Evolutionary conservation across 2,888 invertebrate genomes (phyloP).

Genomic region (Masnerella sp.): DNA sequence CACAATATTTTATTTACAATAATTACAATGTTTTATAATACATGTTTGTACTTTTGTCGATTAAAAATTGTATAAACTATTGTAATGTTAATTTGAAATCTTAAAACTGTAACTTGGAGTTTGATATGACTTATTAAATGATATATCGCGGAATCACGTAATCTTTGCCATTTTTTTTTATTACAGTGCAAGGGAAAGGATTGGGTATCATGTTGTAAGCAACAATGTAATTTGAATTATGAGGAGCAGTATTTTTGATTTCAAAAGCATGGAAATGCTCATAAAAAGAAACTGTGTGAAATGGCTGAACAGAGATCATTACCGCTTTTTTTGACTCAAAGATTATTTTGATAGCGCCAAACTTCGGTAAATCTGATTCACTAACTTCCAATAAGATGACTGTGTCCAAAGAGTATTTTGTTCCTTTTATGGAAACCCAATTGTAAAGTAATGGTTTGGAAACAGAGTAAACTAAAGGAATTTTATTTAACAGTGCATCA

Average conservation of each 20-base stretch:
- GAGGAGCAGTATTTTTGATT: not conserved
- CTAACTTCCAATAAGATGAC: not conserved
- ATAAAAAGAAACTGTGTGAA: not conserved
- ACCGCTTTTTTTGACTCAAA: not conserved
- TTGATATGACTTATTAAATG: slow-evolving; percentile 8
- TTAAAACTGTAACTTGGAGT: too few relatives aligned
- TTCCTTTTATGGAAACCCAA: not conserved
- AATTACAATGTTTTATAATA: too few relatives aligned
- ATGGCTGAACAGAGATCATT: not conserved
- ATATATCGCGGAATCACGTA: slow-evolving; percentile 15
- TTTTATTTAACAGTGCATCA: not conserved
- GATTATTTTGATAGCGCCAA: not conserved
- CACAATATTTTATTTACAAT: too few relatives aligned
- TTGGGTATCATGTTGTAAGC: slow-evolving; percentile 9
- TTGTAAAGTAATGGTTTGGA: not conserved
- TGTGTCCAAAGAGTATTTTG: not conserved
- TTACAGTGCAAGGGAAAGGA: slow-evolving; percentile 10
- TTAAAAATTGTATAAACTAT: too few relatives aligned
- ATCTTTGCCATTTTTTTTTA: slow-evolving; percentile 4
- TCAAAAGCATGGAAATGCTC: slow-evolving; percentile 9
- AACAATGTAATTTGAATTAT: slow-evolving; percentile 16
- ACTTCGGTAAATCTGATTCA: not conserved
- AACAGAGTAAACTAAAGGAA: not conserved
- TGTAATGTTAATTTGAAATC: too few relatives aligned
- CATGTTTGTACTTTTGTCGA: too few relatives aligned